A percentile compares a stretch with the other conserved stretches of the same genome.
Conservation (phyloP, 1,140 invertebrate genomes). For the Drosophila nigromelanica region DNA sequence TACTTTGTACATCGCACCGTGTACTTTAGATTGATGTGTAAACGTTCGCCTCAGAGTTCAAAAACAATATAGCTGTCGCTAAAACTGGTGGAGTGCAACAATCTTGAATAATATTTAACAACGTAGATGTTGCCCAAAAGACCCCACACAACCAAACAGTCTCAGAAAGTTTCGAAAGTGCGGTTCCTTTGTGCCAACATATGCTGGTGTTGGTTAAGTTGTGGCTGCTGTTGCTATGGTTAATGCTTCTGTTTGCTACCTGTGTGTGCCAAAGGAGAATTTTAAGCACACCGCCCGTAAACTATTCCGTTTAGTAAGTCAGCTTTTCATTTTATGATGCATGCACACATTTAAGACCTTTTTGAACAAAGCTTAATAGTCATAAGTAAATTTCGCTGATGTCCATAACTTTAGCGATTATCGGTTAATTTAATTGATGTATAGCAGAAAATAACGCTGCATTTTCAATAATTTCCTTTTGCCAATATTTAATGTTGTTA, state of each 20-base stretch:
- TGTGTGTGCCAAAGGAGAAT: slow-evolving; percentile 66
- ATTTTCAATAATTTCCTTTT: slow-evolving; percentile 49
- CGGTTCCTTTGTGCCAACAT: slow-evolving; percentile 18
- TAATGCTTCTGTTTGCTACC: slow-evolving; percentile 50
- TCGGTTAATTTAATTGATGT: slow-evolving; percentile 37
- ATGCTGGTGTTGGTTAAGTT: slow-evolving; percentile 26
- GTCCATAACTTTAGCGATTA: slow-evolving; percentile 33
- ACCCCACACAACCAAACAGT: slow-evolving; percentile 25
- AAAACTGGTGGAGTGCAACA: slow-evolving; percentile 55
- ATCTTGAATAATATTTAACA: slow-evolving; percentile 71
- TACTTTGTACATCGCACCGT: too few species aligned
- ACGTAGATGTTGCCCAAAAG: slow-evolving; percentile 66
- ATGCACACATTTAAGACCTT: too few species aligned
- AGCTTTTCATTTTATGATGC: too few species aligned
- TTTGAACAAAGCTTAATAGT: too few species aligned
- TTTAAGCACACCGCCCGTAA: slow-evolving; percentile 62
- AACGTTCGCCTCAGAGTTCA: too few species aligned
- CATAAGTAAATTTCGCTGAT: background rate
- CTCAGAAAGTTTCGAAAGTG: slow-evolving; percentile 26
- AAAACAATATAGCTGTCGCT: slow-evolving; percentile 57
- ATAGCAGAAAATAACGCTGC: slow-evolving; percentile 35
- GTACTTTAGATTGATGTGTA: too few species aligned
- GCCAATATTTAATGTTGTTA: slow-evolving; percentile 45
- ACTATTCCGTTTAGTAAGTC: slow-evolving; percentile 53
- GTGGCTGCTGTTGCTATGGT: slow-evolving; percentile 29